phyloP scores from a whole-genome alignment of 2,113 vertebrate genomes.

The Oreocharis arfaki region DNA sequence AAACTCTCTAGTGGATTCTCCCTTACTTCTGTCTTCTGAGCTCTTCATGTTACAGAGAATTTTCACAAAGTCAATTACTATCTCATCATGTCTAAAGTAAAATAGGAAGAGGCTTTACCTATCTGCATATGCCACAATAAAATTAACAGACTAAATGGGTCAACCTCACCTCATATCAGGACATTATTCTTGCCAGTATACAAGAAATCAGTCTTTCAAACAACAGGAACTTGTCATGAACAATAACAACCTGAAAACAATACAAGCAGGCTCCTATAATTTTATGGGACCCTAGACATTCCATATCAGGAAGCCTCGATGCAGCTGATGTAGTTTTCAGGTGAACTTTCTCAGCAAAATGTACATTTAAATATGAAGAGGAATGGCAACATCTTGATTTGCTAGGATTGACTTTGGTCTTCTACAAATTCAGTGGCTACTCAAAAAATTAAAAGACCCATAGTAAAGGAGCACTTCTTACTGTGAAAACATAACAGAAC shows the following conservation, averaged over 20 bases:
- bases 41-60: not conserved
- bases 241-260: constrained; percentile 40
- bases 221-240: constrained; percentile 29
- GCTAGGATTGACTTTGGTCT: not conserved
- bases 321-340: not conserved
- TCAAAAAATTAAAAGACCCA: not conserved
- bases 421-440: not conserved
- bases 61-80: not conserved
- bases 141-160: not conserved
- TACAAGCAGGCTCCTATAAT: not conserved
- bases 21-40: not conserved
- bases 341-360: not conserved
- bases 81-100: not conserved
- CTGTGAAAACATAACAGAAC: not conserved
- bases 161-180: not conserved
- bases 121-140: not conserved
- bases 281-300: not conserved
- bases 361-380: not conserved
- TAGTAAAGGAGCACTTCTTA: not conserved
- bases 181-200: not conserved
- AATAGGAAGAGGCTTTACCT: not conserved
- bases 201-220: not conserved
- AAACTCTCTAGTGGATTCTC: not conserved
- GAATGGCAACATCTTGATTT: not conserved
- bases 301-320: not conserved